Evolutionary conservation across 2,888 invertebrate genomes (phyloP).

Genomic region (Leptinotarsa tumamoca): DNA sequence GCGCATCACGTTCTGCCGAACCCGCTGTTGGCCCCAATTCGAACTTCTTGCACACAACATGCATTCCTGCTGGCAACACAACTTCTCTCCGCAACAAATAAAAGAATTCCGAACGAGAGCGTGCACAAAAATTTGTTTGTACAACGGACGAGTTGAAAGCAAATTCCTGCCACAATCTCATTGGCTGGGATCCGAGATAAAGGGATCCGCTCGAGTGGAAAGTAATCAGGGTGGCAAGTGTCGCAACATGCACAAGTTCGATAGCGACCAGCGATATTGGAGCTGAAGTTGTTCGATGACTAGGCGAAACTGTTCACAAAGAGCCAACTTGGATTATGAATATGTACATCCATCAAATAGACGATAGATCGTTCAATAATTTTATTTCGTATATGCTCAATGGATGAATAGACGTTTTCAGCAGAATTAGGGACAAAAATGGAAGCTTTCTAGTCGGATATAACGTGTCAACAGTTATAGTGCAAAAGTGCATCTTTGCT

Average conservation of each 20-base stretch:
- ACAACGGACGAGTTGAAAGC: background rate
- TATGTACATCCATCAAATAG: background rate
- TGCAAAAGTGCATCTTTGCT: no score
- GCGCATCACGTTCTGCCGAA: conserved; percentile 37
- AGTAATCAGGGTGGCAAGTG: background rate
- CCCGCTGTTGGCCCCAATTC: conserved; percentile 35
- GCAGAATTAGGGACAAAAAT: no score
- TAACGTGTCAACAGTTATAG: no score
- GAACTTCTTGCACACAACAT: conserved; percentile 40
- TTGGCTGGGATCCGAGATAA: background rate
- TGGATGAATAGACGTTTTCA: no score
- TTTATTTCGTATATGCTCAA: no score
- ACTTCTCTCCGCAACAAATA: conserved; percentile 32
- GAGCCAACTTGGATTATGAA: no score
- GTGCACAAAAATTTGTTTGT: conserved; percentile 12
- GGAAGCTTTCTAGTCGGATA: no score
- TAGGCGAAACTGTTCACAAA: no score
- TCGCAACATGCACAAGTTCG: no score
- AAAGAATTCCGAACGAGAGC: conserved; percentile 6
- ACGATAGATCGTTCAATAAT: no score
- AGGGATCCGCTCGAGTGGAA: background rate
- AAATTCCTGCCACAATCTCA: background rate
- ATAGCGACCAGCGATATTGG: no score
- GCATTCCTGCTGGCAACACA: conserved; percentile 37
- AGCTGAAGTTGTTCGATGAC: no score